Evolutionary conservation across 2,113 vertebrate species (phyloP).

Genomic region (Xyliphius kryptos): DNA sequence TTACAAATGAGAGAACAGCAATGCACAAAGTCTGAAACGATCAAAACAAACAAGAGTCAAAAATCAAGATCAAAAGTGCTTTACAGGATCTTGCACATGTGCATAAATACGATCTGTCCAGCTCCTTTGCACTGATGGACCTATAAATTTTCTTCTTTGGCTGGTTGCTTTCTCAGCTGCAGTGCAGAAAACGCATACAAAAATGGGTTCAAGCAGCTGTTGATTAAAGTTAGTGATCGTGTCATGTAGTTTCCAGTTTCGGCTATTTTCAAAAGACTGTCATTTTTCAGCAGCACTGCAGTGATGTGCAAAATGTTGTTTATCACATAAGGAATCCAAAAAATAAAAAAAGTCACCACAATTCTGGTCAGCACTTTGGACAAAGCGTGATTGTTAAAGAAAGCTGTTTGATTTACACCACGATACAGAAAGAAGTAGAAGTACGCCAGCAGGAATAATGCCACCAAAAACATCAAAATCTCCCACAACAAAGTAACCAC

Average conservation of each 20-base stretch:
- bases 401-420: constrained; percentile 53
- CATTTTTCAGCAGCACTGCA: constrained; percentile 40
- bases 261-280: background rate
- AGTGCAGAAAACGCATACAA: constrained; percentile 60
- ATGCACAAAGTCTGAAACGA: no score
- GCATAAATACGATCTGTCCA: no score
- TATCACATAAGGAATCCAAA: constrained; percentile 49
- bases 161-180: background rate
- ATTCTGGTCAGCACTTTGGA: constrained; percentile 53
- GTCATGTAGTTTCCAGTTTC: constrained; percentile 38
- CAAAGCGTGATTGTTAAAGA: constrained; percentile 33
- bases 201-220: constrained; percentile 66
- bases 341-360: constrained; percentile 55
- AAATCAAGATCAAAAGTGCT: no score
- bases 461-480: constrained; percentile 54
- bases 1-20: no score
- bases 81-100: no score
- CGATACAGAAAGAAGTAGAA: constrained; percentile 53
- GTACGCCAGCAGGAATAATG: constrained; percentile 52
- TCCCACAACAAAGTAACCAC: constrained; percentile 47
- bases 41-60: no score
- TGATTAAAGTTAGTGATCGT: constrained; percentile 56
- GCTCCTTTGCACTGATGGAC: background rate
- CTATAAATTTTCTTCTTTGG: background rate
- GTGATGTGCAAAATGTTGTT: constrained; percentile 19